Base-by-base conservation (phyloP, 1,140 invertebrate genomes). In the Pseudoatta argentina region DNA sequence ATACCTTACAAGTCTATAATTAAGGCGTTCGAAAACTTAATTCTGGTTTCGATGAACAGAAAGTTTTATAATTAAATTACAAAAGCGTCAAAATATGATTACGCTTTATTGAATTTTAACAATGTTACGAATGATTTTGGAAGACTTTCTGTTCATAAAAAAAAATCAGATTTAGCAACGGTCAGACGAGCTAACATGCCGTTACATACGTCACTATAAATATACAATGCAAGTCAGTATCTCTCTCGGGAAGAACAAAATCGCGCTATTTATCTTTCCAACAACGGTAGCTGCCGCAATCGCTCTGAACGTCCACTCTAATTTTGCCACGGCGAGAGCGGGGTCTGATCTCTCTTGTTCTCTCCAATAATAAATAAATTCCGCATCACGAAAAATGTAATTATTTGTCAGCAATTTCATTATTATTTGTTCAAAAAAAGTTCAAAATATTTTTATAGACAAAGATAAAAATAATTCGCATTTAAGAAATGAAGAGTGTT, bases 161-260 rank as follows among this genome's bases (percentile, higher is more conserved):
- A 27, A 72, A 48, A 82, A n/a, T 4, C 55, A 69, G 44, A 82
- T 82, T 61, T 7, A 53, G 73, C 30, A 34, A 63, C 24, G 18
- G 72, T 63, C 55, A 10, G 30, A 34, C 51, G 30, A 53, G 39
- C 12, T 6, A 7, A 7, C 63, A 30, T 27, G 48, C 79, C 79
- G 69, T 75, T 83, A 83, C 27, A 27, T 1, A 24, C 27, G 51
- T 27, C 67, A 24, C 39, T 27, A 39, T 75, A 75, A 83, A 83
- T 75, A 75, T 61, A 30, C 34, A 48, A 75, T 83, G 69, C 79
- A 75, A 83, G 79, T 83, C 79, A 82, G 79, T 55, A 8, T 51
- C 39, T 73, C 39, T 73, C 55, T 48, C 55, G 39, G 8, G 39
- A 27, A 48, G 39, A 51, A 39, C 14, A 75, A 30, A 71, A 61